These are phyloP conservation scores for Drosophila colorata DNA, from an alignment of 2,888 invertebrate genomes.

Conservation along the genomic window DNA sequence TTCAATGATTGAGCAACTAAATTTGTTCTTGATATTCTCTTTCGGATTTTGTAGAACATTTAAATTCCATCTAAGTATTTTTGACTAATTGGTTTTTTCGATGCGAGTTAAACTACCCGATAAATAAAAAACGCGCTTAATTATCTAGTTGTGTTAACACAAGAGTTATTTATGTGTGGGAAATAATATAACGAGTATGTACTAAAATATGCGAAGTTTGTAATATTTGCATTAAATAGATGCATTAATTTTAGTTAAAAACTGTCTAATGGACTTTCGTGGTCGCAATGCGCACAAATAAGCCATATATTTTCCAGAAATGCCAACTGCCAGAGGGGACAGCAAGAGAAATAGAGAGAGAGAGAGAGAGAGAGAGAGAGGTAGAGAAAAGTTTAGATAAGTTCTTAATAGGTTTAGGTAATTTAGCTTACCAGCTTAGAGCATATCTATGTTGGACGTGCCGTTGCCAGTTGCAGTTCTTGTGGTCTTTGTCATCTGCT, in stretches of 20 bases:
- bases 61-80: too few species aligned
- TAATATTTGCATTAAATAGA: constrained; percentile 33
- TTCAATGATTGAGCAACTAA: too few species aligned
- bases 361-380: background rate
- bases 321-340: constrained; percentile 9
- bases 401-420: background rate
- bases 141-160: constrained; percentile 12
- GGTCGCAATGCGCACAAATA: constrained; percentile 27
- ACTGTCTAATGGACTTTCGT: constrained; percentile 19
- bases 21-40: too few species aligned
- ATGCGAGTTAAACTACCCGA: too few species aligned
- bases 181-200: background rate
- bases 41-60: too few species aligned
- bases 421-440: constrained; percentile 74
- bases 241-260: constrained; percentile 51
- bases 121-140: background rate
- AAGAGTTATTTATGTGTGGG: background rate
- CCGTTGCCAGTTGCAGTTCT: constrained; percentile 89
- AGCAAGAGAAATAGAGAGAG: background rate
- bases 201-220: constrained; percentile 29
- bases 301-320: constrained; percentile 14
- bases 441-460: constrained; percentile 85
- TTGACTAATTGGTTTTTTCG: too few species aligned
- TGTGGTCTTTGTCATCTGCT: constrained; percentile 88
- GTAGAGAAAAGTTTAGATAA: background rate